A percentile compares a stretch with the other conserved stretches of the same genome.
phyloP scores from a whole-genome alignment of 2,888 invertebrate genomes.

The Trichogramma evanescens region DNA sequence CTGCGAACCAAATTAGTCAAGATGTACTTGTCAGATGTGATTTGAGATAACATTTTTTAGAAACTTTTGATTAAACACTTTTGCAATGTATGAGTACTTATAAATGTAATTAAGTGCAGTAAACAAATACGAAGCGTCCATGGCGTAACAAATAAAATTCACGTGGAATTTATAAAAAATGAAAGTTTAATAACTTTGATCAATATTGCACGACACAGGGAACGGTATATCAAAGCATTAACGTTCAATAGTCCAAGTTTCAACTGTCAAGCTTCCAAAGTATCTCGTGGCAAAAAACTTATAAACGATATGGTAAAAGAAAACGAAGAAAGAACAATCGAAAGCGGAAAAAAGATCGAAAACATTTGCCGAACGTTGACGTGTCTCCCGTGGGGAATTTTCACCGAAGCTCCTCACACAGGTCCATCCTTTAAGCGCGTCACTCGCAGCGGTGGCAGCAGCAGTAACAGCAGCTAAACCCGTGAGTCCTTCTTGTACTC shows the following conservation, averaged over 20 bases:
- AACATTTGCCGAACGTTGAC: constrained; percentile 40
- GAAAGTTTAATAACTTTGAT: too few relatives aligned
- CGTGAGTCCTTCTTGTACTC: constrained; percentile 6
- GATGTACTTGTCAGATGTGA: too few relatives aligned
- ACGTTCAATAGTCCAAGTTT: background rate
- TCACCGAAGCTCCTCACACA: constrained; percentile 15
- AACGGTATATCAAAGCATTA: background rate
- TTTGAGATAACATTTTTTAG: too few relatives aligned
- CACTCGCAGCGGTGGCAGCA: too few relatives aligned
- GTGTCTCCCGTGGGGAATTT: constrained; percentile 44
- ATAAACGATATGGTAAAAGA: background rate
- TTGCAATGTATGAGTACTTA: too few relatives aligned
- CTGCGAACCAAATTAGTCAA: too few relatives aligned
- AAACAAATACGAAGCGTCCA: too few relatives aligned
- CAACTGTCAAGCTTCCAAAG: background rate
- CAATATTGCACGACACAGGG: background rate
- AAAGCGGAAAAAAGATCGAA: background rate
- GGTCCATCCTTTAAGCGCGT: too few relatives aligned
- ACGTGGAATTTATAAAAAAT: too few relatives aligned
- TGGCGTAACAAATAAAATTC: too few relatives aligned
- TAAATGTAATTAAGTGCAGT: too few relatives aligned
- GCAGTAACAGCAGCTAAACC: background rate
- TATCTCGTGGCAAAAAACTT: background rate
- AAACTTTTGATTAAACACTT: too few relatives aligned
- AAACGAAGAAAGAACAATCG: background rate